Evolutionary conservation across 2,113 vertebrate genomes (phyloP).

Genomic region (Scophthalmus maximus): DNA sequence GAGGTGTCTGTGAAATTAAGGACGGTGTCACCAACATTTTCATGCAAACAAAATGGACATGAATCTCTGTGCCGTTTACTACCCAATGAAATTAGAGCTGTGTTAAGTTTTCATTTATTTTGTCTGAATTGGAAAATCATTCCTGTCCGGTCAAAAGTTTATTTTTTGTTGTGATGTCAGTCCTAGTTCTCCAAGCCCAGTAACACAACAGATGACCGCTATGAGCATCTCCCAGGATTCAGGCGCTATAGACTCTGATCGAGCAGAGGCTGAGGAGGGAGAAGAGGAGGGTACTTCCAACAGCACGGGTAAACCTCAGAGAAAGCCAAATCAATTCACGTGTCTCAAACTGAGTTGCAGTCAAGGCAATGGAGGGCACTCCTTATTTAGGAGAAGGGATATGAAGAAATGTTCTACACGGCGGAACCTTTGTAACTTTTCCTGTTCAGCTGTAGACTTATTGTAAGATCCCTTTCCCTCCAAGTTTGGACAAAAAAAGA

Average conservation of each 20-base stretch:
- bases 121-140: not conserved
- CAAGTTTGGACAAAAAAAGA: too few relatives aligned
- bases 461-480: not conserved
- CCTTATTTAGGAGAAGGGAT: too few relatives aligned
- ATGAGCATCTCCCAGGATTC: conserved; percentile 93
- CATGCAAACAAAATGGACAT: not conserved
- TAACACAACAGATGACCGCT: conserved; percentile 92
- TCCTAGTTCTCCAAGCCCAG: conserved; percentile 86
- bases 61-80: not conserved
- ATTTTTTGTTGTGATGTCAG: conserved; percentile 38
- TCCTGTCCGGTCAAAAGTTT: not conserved
- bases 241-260: conserved; percentile 81
- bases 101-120: not conserved
- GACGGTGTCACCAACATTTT: not conserved
- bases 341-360: not conserved
- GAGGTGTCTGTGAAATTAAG: not conserved
- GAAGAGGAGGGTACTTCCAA: conserved; percentile 80
- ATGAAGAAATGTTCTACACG: not conserved
- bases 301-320: conserved; percentile 72
- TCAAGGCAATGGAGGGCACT: not conserved
- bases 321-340: not conserved
- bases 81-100: not conserved
- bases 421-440: not conserved
- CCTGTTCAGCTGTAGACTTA: not conserved
- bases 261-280: conserved; percentile 77